phyloP scores from a whole-genome alignment of 2,888 invertebrate species.

The Ornithoptera priamus region DNA sequence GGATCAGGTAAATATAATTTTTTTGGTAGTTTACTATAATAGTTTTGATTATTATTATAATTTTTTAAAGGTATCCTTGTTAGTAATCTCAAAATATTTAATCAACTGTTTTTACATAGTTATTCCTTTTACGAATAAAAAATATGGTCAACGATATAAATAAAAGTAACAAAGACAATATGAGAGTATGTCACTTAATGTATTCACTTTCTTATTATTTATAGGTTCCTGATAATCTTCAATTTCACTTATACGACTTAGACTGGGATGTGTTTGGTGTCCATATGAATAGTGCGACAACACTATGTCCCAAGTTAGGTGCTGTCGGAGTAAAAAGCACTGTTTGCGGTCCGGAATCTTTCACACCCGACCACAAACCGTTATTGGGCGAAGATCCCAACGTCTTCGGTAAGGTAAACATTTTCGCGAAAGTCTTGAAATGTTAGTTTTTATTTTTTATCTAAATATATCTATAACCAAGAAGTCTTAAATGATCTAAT shows the following conservation, averaged over 20 bases:
- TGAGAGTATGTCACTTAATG: too few relatives aligned
- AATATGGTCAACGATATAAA: too few relatives aligned
- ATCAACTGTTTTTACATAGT: too few relatives aligned
- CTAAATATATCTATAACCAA: too few relatives aligned
- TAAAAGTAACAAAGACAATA: too few relatives aligned
- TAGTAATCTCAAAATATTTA: too few relatives aligned
- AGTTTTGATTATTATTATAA: too few relatives aligned
- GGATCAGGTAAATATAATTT: conserved; percentile 78
- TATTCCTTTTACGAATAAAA: too few relatives aligned
- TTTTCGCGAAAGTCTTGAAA: background rate
- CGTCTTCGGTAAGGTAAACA: conserved; percentile 65
- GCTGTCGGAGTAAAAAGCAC: conserved; percentile 90
- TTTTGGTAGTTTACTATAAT: too few relatives aligned
- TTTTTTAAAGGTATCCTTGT: too few relatives aligned
- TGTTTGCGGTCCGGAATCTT: conserved; percentile 94
- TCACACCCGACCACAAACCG: conserved; percentile 95
- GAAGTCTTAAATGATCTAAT: too few relatives aligned
- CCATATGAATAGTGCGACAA: conserved; percentile 85
- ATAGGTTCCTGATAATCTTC: conserved; percentile 86
- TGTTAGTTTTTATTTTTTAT: too few relatives aligned
- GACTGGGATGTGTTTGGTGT: conserved; percentile 92
- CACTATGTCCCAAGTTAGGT: conserved; percentile 87
- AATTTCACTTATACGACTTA: conserved; percentile 91
- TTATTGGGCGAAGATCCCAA: conserved; percentile 89
- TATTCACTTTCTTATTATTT: conserved; percentile 7